These are phyloP conservation scores for Tragelaphus eurycerus DNA, from an alignment of 2,797 vertebrate species.

Conservation along the genomic window DNA sequence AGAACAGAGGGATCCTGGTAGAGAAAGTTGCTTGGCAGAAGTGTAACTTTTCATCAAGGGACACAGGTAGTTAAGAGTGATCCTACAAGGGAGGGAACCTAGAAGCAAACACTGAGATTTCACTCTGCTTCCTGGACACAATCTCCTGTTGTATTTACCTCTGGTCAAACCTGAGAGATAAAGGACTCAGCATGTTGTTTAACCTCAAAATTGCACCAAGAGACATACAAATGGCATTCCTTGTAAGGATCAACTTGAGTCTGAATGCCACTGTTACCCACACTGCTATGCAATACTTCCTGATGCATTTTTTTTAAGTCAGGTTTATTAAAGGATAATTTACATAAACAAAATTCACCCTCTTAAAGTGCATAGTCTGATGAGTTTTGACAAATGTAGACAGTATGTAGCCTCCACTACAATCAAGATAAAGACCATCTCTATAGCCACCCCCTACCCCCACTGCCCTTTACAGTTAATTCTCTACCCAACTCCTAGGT, in stretches of 20 bases:
- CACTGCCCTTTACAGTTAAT: background rate
- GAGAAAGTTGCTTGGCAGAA: background rate
- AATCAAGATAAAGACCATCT: background rate
- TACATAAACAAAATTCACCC: background rate
- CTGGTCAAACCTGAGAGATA: background rate
- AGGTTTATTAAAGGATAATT: background rate
- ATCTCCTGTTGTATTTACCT: background rate
- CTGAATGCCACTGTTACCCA: background rate
- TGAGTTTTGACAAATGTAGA: background rate
- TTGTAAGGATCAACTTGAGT: background rate
- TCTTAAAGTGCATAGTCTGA: background rate
- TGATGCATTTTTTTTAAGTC: background rate
- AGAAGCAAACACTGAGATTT: background rate
- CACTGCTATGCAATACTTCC: background rate
- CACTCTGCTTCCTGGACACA: background rate
- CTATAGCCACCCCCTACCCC: rapidly evolving
- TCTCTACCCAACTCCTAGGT: background rate
- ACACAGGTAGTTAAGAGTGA: background rate
- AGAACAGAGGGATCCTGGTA: background rate
- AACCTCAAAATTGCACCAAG: background rate
- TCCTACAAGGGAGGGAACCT: background rate
- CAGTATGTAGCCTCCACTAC: background rate
- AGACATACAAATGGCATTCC: background rate
- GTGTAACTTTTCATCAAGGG: background rate
- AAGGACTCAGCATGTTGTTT: background rate